Evolutionary conservation across 2,113 vertebrate species (phyloP), one percentile per base, ranked within the genome.

Genomic region (Grammomys surdaster): DNA sequence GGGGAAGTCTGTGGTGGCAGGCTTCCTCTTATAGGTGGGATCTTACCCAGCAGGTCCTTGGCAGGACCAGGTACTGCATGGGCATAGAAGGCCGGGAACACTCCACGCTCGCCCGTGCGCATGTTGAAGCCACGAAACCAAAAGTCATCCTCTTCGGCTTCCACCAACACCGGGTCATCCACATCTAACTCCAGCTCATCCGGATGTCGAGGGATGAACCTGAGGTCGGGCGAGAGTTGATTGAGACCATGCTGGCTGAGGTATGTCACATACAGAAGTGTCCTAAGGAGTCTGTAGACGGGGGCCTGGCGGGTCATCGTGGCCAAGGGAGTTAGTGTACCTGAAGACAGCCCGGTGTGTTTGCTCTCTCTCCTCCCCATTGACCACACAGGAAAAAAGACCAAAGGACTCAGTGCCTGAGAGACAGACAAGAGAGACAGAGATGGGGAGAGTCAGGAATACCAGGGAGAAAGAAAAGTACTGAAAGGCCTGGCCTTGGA

Each of bases 121-220:
- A 99, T 99, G 98, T 99, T 99, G 97, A 99, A 99, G 28, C 99
- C 99, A 14, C 99, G 98, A 98, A 99, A 99, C 99, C 99, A 99
- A 98, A 99, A 99, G 97, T 99, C 99, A 3, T 99, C 99, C 93
- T 99, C 99, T 96, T 99, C 99, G 63, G 99, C 99, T 97, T 99
- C 99, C 94, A 99, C 99, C 90, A 99, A 99, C 95, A 99, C 98
- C 0, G 99, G 99, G 92, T 99, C 99, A 0, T 99, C 99, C 97
- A 99, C 99, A 0, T 99, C 99, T 43, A 99, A 98, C 97, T 99
- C 99, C 98, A 99, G 98, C 96, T 99, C 99, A 0, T 99, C 99
- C 63, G 99, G 98, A 11, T 99, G 99, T 56, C 99, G 99, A 0
- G 99, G 99, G 97, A 99, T 99, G 96, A 99, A 99, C 98, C 99